Evolutionary conservation across 2,888 invertebrate species (phyloP).

Genomic region (Torymus auratus): DNA sequence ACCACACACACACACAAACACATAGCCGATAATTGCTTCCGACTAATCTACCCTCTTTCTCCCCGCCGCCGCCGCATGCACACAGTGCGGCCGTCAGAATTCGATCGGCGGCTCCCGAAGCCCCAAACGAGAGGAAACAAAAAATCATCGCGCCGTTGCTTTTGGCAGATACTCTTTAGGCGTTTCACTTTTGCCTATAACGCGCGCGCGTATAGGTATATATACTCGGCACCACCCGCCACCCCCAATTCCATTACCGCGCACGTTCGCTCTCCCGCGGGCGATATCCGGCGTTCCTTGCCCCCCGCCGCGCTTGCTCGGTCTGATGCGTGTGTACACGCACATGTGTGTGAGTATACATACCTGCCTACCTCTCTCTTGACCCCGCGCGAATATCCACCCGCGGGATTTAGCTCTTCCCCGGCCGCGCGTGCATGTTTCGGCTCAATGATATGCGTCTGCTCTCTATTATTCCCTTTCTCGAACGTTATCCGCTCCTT

Average conservation of each 20-base stretch:
- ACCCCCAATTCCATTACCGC: slow-evolving; percentile 45
- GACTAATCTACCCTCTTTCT: too few species aligned
- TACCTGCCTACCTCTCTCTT: too few species aligned
- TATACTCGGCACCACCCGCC: background rate
- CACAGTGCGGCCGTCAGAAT: background rate
- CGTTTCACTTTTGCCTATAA: slow-evolving; percentile 35
- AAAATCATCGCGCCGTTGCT: slow-evolving; percentile 20
- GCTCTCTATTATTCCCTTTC: slow-evolving; percentile 28
- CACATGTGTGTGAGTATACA: too few species aligned
- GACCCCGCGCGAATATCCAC: too few species aligned
- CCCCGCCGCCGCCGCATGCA: too few species aligned
- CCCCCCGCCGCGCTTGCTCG: too few species aligned
- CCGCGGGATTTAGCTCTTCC: too few species aligned
- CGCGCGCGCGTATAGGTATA: too few species aligned
- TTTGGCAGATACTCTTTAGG: slow-evolving; percentile 40
- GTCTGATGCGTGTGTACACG: too few species aligned
- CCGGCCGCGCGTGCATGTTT: background rate
- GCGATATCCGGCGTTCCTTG: too few species aligned
- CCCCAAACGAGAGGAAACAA: background rate
- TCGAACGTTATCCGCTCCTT: slow-evolving; percentile 4
- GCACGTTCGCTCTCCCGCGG: background rate
- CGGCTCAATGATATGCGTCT: background rate
- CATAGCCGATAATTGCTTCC: too few species aligned
- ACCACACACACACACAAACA: too few species aligned
- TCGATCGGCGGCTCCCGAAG: background rate